phyloP scores from a whole-genome alignment of 2,113 vertebrate genomes.

The Dasyornis broadbenti region DNA sequence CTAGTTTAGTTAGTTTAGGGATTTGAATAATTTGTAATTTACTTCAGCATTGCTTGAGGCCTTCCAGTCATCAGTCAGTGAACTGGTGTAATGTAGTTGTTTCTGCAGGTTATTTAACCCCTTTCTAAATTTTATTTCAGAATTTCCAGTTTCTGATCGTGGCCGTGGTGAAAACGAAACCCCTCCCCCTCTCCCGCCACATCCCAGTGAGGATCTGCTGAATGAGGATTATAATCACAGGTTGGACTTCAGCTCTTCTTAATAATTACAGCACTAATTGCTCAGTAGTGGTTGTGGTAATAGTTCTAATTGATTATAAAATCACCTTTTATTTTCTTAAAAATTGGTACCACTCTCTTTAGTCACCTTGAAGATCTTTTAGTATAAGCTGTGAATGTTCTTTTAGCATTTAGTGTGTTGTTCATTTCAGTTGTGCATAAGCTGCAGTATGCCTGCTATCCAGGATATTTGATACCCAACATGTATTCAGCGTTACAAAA shows the following conservation, averaged over 20 bases:
- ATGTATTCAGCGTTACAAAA: background rate
- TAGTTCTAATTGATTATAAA: background rate
- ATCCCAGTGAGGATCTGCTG: constrained; percentile 65
- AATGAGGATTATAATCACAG: constrained; percentile 72
- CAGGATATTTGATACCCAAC: background rate
- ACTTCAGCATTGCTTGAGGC: constrained; percentile 1
- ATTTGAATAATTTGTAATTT: constrained; percentile 57
- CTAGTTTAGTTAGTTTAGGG: constrained; percentile 59
- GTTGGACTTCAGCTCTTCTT: constrained; percentile 28
- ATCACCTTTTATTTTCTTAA: background rate
- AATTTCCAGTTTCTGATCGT: constrained; percentile 8
- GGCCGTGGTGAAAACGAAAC: constrained; percentile 58
- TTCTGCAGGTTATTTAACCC: constrained; percentile 26
- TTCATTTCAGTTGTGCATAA: background rate
- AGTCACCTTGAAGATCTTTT: background rate
- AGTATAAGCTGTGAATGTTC: background rate
- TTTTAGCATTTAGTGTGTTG: background rate
- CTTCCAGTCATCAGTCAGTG: constrained; percentile 31
- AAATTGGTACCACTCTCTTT: background rate
- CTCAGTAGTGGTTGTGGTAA: background rate
- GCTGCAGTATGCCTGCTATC: background rate
- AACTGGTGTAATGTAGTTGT: background rate
- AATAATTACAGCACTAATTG: background rate
- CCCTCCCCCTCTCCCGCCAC: constrained; percentile 67
- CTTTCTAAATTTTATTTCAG: constrained; percentile 57